A percentile compares a stretch with the other conserved stretches of the same genome.
Conservation (phyloP, 1,140 invertebrate genomes). For the Hyphantria cunea region DNA sequence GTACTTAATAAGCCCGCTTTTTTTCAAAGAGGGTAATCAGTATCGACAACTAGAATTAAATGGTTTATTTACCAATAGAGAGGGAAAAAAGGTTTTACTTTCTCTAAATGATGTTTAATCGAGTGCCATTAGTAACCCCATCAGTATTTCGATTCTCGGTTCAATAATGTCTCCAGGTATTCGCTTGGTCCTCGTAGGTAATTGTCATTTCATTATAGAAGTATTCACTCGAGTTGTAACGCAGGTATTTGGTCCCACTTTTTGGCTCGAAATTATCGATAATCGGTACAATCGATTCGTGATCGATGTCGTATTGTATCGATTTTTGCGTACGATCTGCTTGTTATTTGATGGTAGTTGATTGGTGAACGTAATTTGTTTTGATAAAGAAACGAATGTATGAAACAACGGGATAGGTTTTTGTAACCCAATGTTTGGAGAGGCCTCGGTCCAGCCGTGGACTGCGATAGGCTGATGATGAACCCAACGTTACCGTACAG, state of each 20-base stretch:
- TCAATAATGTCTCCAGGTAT: conserved; percentile 60
- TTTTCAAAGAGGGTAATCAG: no score
- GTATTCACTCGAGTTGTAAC: conserved; percentile 57
- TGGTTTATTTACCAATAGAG: no score
- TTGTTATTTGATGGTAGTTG: conserved; percentile 13
- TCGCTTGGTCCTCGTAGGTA: conserved; percentile 58
- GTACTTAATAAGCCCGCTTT: no score
- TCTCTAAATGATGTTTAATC: conserved; percentile 13
- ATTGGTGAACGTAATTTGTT: conserved; percentile 4
- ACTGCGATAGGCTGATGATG: no score
- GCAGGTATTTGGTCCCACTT: conserved; percentile 57
- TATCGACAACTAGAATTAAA: no score
- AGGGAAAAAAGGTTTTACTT: no score
- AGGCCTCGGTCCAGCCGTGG: no score
- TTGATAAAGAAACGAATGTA: no score
- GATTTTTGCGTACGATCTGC: conserved; percentile 24
- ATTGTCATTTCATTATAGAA: conserved; percentile 80
- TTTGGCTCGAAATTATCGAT: conserved; percentile 70
- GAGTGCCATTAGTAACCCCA: conserved; percentile 44
- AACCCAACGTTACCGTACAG: no score
- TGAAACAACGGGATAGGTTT: no score
- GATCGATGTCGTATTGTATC: conserved; percentile 44
- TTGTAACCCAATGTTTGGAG: no score
- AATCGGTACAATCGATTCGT: conserved; percentile 65
- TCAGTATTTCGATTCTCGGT: conserved; percentile 36